Evolutionary conservation across 1,140 invertebrate genomes (phyloP), one percentile per base, ranked within the genome.

Genomic region (Odontomachus brunneus): DNA sequence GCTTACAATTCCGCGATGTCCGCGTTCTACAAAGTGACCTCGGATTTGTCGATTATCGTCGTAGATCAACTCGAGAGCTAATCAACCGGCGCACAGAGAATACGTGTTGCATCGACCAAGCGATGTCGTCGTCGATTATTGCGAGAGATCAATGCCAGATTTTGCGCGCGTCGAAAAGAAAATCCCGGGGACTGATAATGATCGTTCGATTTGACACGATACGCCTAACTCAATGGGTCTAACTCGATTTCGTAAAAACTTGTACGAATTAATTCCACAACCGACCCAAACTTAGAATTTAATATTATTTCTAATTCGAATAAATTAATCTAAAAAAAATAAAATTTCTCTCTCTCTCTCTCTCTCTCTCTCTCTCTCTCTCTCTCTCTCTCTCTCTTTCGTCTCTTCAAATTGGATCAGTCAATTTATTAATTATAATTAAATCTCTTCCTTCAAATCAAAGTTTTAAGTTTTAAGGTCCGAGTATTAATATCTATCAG

Each of bases 11-110:
- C 75, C 63, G 17, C 26, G 53, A 57, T 80, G 75, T 80, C 51
- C 75, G 53, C 75, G 51, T 71, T 80, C 75, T 71, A 71, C 75
- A 80, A 80, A 80, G 75, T 80, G 75, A 80, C 75, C 75, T 69
- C 75, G 75, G 67, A 80, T 80, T 71, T 69, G 65, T 71, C 75
- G 75, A 80, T 80, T 80, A 80, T 80, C 65, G 67, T 57, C 75
- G 38, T 80, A 71, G 65, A 80, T 80, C 75, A 57, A 78, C 63
- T 78, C 65, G 65, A 80, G 51, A 24, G 24, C 75, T 80, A 80
- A 69, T 71, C 63, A 80, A 57, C 22, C 65, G 51, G n/a, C 44
- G 49, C 26, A 26, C 17, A 44, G 75, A 4, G 75, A 57, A 17
- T 80, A 57, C 51, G 75, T 69, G 65, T 80, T 80, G 65, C 65